phyloP scores from a whole-genome alignment of 2,113 vertebrate genomes.

The Bubo bubo region DNA sequence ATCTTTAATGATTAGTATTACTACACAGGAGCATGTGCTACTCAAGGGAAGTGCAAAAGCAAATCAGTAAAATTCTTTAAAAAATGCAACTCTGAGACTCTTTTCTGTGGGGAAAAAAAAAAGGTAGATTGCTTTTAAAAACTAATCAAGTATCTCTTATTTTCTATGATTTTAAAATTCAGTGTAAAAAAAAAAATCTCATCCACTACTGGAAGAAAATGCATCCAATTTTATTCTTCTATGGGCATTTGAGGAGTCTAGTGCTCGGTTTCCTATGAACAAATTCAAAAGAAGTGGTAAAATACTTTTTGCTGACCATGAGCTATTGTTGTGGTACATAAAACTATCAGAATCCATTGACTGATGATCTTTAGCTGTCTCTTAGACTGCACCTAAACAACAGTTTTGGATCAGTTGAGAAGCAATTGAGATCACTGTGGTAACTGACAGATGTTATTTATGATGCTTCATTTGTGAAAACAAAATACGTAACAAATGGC shows the following conservation, averaged over 20 bases:
- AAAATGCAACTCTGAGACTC: neutral
- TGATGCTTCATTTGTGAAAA: constrained; percentile 31
- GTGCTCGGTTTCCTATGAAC: neutral
- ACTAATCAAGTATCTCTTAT: neutral
- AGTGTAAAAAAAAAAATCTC: neutral
- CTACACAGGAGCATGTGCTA: neutral
- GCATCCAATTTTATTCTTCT: neutral
- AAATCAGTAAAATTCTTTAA: neutral
- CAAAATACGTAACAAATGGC: constrained; percentile 4
- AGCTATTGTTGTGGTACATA: neutral
- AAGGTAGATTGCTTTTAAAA: neutral
- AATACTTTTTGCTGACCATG: neutral
- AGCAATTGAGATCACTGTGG: neutral
- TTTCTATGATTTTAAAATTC: neutral
- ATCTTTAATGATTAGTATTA: neutral
- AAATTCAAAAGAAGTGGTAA: neutral
- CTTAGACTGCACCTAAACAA: neutral
- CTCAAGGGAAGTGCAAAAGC: neutral
- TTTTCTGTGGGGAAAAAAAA: neutral
- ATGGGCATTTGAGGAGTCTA: neutral
- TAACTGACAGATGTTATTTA: constrained; percentile 53
- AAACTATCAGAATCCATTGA: neutral
- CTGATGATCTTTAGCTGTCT: neutral
- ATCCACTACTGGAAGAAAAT: neutral
- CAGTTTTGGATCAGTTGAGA: neutral